A percentile compares a stretch with the other conserved stretches of the same genome.
phyloP scores from a whole-genome alignment of 2,888 invertebrate species.

The Terebella lapidaria region DNA sequence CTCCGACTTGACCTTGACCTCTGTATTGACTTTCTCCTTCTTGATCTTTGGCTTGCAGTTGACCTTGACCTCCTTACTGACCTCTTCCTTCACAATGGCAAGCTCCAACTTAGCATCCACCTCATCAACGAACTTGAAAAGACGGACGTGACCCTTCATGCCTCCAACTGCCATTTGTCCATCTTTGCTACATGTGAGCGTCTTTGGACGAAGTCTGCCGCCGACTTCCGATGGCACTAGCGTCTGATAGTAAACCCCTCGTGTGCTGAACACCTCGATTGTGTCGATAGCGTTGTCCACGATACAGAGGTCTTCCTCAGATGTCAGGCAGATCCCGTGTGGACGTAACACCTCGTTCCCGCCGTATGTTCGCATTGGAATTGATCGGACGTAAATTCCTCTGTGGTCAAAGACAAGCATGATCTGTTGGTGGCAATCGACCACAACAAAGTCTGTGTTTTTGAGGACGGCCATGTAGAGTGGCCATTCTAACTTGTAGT shows the following conservation, averaged over 20 bases:
- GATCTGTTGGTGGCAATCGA: slow-evolving; percentile 17
- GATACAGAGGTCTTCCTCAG: slow-evolving; percentile 12
- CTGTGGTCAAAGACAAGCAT: slow-evolving; percentile 10
- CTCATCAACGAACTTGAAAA: slow-evolving; percentile 10
- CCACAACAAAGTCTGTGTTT: slow-evolving; percentile 10
- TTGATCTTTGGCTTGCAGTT: neutral
- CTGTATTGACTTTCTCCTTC: too few relatives aligned
- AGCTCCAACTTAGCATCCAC: neutral
- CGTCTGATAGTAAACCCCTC: slow-evolving; percentile 13
- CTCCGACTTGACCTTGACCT: too few relatives aligned
- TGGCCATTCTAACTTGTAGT: slow-evolving; percentile 18
- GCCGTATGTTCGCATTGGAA: slow-evolving; percentile 12
- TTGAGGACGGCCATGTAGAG: slow-evolving; percentile 9
- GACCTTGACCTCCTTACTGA: neutral
- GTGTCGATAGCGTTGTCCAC: slow-evolving; percentile 18
- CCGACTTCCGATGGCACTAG: slow-evolving; percentile 13
- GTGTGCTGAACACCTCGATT: slow-evolving; percentile 13
- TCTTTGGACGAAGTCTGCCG: slow-evolving; percentile 9
- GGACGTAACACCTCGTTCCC: slow-evolving; percentile 18
- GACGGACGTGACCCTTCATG: slow-evolving; percentile 7
- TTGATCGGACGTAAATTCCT: slow-evolving; percentile 1
- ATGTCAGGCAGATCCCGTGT: slow-evolving; percentile 15
- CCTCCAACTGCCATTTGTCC: slow-evolving; percentile 11
- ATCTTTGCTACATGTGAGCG: neutral
- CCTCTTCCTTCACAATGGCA: neutral